Evolutionary conservation across 2,888 invertebrate species (phyloP), one percentile per base, ranked within the genome.

Genomic region (Danaus chrysippus): DNA sequence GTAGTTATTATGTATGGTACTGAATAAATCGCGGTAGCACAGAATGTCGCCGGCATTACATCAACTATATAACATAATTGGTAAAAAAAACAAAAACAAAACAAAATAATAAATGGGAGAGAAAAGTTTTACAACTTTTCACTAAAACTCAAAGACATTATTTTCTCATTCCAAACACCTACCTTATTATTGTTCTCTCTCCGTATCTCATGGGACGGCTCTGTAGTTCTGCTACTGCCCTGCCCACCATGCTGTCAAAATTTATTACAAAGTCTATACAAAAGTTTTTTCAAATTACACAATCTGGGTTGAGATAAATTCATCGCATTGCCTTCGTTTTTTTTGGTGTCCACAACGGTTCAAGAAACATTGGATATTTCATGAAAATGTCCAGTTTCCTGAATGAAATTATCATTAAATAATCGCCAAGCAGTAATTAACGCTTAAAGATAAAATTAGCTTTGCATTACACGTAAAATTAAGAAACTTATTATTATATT

Each of bases 271-370:
- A 56, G 56, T 61, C 58, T 59, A 57, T 64, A 59, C 61, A 63
- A 64, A 60, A 70, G 54, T 55, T 72, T 69, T 75, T 78, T 82
- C 75, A 80, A 77, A 76, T 75, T 52, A 72, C 73, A 74, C 58
- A 34, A 56, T 13, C 19, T 42, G 43, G 23, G 23, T 10, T 23
- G 12, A 17, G 13, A 42, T 23, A 19, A 59, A 23, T 0, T 10
- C 8, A 23, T 56, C 56, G 23, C 56, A 44, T 13, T 49, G 17
- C 17, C 17, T 49, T 15, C 17, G 10, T 15, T 10, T 17, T 17
- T 9, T 34, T 34, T 6, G 23, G 23, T 34, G 6, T 6, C 23
- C 23, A 5, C 23, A 34, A 34, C 23, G 23, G 15, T n/a, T n/a
- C 9, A 9, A 46, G n/a, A 15, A n/a, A 46, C 13, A 46, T 46